Conservation (phyloP, 2,113 vertebrate genomes). For the Sorex araneus region DNA sequence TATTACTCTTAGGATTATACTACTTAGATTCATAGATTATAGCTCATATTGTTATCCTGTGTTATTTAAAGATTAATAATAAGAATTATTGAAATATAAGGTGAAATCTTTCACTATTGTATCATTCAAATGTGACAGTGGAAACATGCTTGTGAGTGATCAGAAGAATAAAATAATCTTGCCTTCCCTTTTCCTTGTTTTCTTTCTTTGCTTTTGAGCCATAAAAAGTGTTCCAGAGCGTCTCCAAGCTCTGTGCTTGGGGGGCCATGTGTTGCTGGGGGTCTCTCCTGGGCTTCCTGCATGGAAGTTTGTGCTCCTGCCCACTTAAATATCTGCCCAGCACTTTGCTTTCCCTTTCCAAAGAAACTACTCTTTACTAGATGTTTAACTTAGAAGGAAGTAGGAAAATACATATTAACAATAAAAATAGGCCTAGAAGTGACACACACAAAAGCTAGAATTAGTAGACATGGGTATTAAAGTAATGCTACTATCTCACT, state of each 20-base stretch:
- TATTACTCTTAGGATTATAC: constrained; percentile 36
- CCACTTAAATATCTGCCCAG: too few species aligned
- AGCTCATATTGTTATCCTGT: constrained; percentile 38
- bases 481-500: background rate
- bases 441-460: background rate
- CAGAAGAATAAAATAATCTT: constrained; percentile 42
- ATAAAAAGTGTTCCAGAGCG: too few species aligned
- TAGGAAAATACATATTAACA: background rate
- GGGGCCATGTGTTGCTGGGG: too few species aligned
- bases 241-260: too few species aligned
- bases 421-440: constrained; percentile 49
- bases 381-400: constrained; percentile 20
- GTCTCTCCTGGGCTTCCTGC: too few species aligned
- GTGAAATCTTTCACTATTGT: constrained; percentile 57
- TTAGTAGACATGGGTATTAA: constrained; percentile 25
- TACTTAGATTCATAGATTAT: constrained; percentile 24
- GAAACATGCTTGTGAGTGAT: constrained; percentile 45
- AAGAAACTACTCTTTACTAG: constrained; percentile 39
- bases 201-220: too few species aligned
- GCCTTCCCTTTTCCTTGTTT: background rate
- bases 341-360: constrained; percentile 22
- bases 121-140: constrained; percentile 17
- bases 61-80: constrained; percentile 47
- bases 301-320: too few species aligned
- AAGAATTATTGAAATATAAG: background rate